phyloP scores from a whole-genome alignment of 2,113 vertebrate genomes.

The Sprattus sprattus region DNA sequence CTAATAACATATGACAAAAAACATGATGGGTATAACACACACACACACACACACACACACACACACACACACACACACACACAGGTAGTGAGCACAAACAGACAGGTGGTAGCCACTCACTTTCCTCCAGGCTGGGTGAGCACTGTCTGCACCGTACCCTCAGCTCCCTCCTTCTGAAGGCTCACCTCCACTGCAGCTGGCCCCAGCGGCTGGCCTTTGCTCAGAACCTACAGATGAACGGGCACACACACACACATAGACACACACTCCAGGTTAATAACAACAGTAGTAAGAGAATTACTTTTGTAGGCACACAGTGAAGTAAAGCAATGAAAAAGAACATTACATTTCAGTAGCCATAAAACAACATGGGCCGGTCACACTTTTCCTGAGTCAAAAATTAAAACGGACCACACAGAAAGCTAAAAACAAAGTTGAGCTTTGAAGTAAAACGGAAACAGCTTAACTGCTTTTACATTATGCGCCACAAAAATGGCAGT shows the following conservation, averaged over 20 bases:
- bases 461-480: background rate
- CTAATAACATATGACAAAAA: too few species aligned
- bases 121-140: conserved; percentile 87
- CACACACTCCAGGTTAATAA: background rate
- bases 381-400: too few species aligned
- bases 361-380: too few species aligned
- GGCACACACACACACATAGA: background rate
- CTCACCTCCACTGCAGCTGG: conserved; percentile 88
- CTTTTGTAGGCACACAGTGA: too few species aligned
- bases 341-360: too few species aligned
- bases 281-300: too few species aligned
- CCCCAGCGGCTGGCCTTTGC: conserved; percentile 86
- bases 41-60: too few species aligned
- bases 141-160: conserved; percentile 78
- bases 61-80: background rate
- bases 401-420: too few species aligned
- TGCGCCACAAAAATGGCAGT: too few species aligned
- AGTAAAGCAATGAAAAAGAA: too few species aligned
- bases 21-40: background rate
- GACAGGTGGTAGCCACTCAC: conserved; percentile 70
- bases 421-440: too few species aligned
- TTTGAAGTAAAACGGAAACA: background rate
- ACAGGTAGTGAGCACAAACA: background rate
- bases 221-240: conserved; percentile 79
- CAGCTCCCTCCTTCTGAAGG: conserved; percentile 76